phyloP scores from a whole-genome alignment of 2,888 invertebrate species.

The Trissolcus brochymenae region DNA sequence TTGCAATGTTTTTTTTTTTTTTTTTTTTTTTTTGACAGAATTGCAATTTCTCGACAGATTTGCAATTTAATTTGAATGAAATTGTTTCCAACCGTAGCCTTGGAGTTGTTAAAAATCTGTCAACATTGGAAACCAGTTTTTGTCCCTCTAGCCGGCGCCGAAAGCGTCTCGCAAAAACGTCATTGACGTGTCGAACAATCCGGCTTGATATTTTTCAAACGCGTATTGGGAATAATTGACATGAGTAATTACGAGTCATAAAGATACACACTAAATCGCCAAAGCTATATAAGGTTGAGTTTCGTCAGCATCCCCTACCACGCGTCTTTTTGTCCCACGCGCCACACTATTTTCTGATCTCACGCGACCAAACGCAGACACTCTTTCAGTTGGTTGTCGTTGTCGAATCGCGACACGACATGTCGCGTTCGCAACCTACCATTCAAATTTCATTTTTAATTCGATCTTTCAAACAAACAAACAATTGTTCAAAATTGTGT shows the following conservation, averaged over 20 bases:
- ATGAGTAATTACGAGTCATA: slow-evolving; percentile 42
- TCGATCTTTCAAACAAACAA: neutral
- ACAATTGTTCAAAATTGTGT: too few species aligned
- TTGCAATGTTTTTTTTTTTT: too few species aligned
- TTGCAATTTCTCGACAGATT: too few species aligned
- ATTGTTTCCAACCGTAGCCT: too few species aligned
- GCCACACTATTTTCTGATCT: slow-evolving; percentile 64
- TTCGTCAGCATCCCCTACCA: slow-evolving; percentile 63
- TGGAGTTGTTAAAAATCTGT: too few species aligned
- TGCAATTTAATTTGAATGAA: too few species aligned
- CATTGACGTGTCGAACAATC: slow-evolving; percentile 18
- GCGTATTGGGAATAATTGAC: slow-evolving; percentile 29
- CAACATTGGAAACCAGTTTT: too few species aligned
- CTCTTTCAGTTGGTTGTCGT: slow-evolving; percentile 60
- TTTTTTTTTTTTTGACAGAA: too few species aligned
- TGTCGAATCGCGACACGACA: slow-evolving; percentile 60
- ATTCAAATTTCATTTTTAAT: neutral
- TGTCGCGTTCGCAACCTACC: slow-evolving; percentile 27
- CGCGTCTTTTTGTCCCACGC: slow-evolving; percentile 61
- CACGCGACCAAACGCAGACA: slow-evolving; percentile 59
- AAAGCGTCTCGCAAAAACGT: neutral
- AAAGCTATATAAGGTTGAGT: slow-evolving; percentile 71
- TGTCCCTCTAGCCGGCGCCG: too few species aligned
- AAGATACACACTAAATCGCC: slow-evolving; percentile 60
- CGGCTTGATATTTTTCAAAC: slow-evolving; percentile 3